Base-by-base conservation (phyloP, 2,888 invertebrate species). In the Ischnus inquisitorius region DNA sequence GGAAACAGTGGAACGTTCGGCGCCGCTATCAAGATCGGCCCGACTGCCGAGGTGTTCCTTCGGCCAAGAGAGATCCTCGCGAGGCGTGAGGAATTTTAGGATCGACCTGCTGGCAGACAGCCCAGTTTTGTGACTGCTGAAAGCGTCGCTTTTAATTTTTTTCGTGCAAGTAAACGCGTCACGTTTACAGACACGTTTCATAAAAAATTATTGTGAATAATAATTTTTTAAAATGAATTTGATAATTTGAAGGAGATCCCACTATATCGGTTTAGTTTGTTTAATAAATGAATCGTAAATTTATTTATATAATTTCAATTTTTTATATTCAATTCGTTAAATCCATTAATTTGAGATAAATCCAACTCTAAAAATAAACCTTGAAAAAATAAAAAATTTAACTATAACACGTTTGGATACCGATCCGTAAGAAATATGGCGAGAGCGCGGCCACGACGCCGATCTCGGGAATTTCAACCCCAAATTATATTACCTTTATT, bases 11-110 rank as follows among this genome's bases (percentile, higher is more conserved):
- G 51, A 54, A 28, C 64, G 76, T 71, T 62, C 48, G 77, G 76
- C 62, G 46, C 62, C 34, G 83, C 51, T 80, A 83, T 83, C 83
- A 83, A 83, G 83, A 83, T 83, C 80, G 80, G 75, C 69, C 64
- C 43, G 60, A 60, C 72, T 22, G 57, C 72, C 28, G 19, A 43
- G 72, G 57, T 72, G 60, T 19, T 41, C 60, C 34, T n/a, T 41
- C 28, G 22, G 57, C 69, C 71, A 76, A 69, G 43, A 51, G 57
- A 79, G 57, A 83, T 62, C 72, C 77, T 83, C 72, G 72, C 34
- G 54, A 68, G 72, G 62, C 62, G 72, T 64, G 71, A 83, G 67
- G 34, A 34, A 34, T 34, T 4, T 34, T 34, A 34, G 34, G 72
- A 39, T 80, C 76, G 72, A 83, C 62, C 67, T 51, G 60, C 77